A percentile compares a stretch with the other conserved stretches of the same genome.
phyloP scores from a whole-genome alignment of 23 tunicate genomes.

The Oikopleura dioica region DNA sequence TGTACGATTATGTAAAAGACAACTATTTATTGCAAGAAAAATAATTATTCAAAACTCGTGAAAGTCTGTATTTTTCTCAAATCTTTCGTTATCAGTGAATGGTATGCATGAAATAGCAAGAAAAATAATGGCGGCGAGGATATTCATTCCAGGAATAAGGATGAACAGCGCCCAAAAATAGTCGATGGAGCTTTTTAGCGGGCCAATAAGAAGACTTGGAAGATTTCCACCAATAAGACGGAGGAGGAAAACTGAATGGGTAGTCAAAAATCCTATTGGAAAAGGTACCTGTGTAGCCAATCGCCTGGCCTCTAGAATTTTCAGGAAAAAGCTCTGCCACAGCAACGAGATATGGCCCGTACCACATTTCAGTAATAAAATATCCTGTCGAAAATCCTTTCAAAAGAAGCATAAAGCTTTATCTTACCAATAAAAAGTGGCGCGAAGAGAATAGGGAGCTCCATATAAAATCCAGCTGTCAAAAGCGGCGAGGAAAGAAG shows the following conservation, averaged over 20 bases:
- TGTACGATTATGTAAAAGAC: no score
- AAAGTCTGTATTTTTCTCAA: no score
- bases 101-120: not conserved
- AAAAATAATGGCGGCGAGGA: not conserved
- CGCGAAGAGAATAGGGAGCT: no score
- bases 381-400: no score
- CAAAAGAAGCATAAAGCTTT: no score
- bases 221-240: not conserved
- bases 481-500: no score
- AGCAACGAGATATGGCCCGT: not conserved
- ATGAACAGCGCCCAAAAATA: not conserved
- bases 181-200: not conserved
- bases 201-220: not conserved
- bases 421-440: no score
- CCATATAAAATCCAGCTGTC: no score
- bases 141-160: not conserved
- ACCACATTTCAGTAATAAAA: conserved; percentile 3
- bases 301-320: not conserved
- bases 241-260: not conserved
- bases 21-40: no score
- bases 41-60: no score
- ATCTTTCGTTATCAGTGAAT: no score
- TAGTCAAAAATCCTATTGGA: no score
- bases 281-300: conserved; percentile 9
- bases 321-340: not conserved